phyloP scores from a whole-genome alignment of 1,140 invertebrate genomes.

The Zaprionus kolodkinae region DNA sequence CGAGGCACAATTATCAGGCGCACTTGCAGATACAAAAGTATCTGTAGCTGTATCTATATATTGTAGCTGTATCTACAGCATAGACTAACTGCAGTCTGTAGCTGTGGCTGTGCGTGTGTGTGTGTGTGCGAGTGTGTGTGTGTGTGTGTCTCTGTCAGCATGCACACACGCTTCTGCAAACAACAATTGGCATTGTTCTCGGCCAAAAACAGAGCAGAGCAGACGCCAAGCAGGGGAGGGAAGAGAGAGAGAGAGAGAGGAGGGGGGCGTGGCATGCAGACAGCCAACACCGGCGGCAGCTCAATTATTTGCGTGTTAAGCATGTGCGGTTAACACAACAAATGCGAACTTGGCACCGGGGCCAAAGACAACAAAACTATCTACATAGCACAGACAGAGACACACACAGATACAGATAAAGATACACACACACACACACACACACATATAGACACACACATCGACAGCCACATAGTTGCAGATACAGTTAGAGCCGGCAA shows the following conservation, averaged over 20 bases:
- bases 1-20: slow-evolving; percentile 29
- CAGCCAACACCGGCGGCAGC: not conserved
- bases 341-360: slow-evolving; percentile 35
- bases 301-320: slow-evolving; percentile 67
- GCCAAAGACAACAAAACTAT: slow-evolving; percentile 11
- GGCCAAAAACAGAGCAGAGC: slow-evolving; percentile 18
- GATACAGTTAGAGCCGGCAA: not conserved
- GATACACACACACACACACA: not conserved
- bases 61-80: slow-evolving; percentile 6
- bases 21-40: slow-evolving; percentile 29
- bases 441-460: not conserved
- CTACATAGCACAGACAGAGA: slow-evolving; percentile 9
- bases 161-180: slow-evolving; percentile 54
- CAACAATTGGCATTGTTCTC: slow-evolving; percentile 66
- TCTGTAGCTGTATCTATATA: slow-evolving; percentile 15
- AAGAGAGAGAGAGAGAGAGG: not conserved
- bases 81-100: not conserved
- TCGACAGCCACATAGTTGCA: not conserved
- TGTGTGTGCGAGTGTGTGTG: slow-evolving; percentile 10
- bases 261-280: not conserved
- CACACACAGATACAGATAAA: slow-evolving; percentile 3
- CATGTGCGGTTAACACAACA: slow-evolving; percentile 65
- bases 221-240: not conserved
- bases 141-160: slow-evolving; percentile 11
- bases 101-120: not conserved